Conservation (phyloP, 1,140 invertebrate genomes). For the Musca domestica region DNA sequence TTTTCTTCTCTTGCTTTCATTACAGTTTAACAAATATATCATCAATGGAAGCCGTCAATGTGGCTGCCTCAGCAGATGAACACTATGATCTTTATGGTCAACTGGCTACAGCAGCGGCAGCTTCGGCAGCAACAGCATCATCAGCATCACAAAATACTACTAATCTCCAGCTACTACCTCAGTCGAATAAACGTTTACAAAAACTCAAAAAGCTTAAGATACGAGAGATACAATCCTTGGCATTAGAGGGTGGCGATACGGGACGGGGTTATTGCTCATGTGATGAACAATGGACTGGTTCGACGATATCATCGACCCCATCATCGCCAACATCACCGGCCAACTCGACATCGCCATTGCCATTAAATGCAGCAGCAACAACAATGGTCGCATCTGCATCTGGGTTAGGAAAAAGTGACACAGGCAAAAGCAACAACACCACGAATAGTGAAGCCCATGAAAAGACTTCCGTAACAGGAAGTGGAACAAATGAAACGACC, state of each 20-base stretch:
- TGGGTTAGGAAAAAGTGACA: background rate
- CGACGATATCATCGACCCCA: constrained; percentile 23
- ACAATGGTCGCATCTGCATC: background rate
- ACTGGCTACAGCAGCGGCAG: background rate
- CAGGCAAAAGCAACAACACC: background rate
- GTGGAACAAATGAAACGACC: constrained; percentile 13
- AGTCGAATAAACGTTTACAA: constrained; percentile 21
- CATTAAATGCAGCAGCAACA: constrained; percentile 12
- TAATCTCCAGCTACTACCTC: background rate
- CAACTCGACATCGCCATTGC: background rate
- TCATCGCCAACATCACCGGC: constrained; percentile 36
- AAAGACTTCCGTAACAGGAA: constrained; percentile 18
- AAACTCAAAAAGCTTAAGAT: constrained; percentile 38
- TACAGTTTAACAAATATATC: constrained; percentile 49
- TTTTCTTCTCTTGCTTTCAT: constrained; percentile 24
- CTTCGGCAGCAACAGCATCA: constrained; percentile 27
- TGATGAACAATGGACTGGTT: constrained; percentile 45
- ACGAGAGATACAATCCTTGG: constrained; percentile 43
- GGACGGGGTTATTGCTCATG: constrained; percentile 49
- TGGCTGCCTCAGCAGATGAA: constrained; percentile 35
- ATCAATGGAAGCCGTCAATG: constrained; percentile 45
- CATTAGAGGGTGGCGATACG: constrained; percentile 46
- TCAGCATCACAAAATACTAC: background rate
- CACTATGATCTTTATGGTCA: constrained; percentile 14
- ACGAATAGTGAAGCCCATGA: constrained; percentile 2